Percentiles rank a stretch among this genome's conserved stretches.
phyloP scores from a whole-genome alignment of 2,888 invertebrate genomes.

The Eupelmus urozonus region DNA sequence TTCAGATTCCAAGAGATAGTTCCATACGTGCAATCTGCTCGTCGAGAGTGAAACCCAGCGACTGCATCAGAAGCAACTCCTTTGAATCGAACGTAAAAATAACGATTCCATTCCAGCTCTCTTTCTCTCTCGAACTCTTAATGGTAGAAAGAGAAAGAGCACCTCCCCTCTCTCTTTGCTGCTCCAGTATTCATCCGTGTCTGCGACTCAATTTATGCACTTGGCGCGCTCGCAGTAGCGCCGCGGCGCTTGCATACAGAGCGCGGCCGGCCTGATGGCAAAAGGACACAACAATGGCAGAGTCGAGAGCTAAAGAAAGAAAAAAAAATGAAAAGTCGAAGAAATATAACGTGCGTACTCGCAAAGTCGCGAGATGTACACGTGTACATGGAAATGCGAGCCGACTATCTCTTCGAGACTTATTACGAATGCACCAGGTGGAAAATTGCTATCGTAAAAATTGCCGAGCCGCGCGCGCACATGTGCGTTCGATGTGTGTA shows the following conservation, averaged over 20 bases:
- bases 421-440: slow-evolving; percentile 49
- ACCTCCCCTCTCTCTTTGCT: not conserved
- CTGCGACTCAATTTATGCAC: slow-evolving; percentile 39
- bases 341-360: not conserved
- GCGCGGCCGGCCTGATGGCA: not conserved
- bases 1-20: no score
- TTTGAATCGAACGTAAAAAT: slow-evolving; percentile 25
- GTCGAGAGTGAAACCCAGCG: no score
- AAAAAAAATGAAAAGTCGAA: not conserved
- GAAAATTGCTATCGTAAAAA: slow-evolving; percentile 47
- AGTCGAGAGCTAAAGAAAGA: not conserved
- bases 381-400: not conserved
- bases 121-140: slow-evolving; percentile 8
- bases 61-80: no score
- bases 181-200: not conserved
- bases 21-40: not conserved
- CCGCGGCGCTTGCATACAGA: no score
- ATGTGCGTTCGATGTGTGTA: slow-evolving; percentile 36
- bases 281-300: not conserved
- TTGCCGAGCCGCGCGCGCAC: not conserved
- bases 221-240: not conserved
- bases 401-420: slow-evolving; percentile 11
- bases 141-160: not conserved
- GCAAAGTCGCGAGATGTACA: not conserved
- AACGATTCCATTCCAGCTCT: slow-evolving; percentile 12